Base-by-base conservation (phyloP, 1,140 invertebrate species). In the Cylas formicarius region DNA sequence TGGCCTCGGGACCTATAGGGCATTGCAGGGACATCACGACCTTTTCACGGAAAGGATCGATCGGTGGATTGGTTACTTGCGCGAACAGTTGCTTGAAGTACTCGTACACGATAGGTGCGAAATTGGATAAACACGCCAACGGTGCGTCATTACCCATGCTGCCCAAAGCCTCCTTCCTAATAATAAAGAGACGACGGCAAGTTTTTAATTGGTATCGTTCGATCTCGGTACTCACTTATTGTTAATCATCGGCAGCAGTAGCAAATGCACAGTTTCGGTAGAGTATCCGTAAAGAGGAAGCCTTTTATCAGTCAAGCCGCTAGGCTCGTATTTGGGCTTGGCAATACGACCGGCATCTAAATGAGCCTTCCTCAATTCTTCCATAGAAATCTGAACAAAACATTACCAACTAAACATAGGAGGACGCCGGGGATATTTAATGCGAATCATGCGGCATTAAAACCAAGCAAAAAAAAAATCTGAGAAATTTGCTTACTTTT, bases 61-160 rank as follows among this genome's bases (percentile, higher is more conserved):
- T 98, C 3, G 96, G 95, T n/a, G 96, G 96, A 73, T 99, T 99
- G 48, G 96, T 99, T 29, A 98, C 95, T 75, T 99, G 96, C 17
- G 96, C 96, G 71, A 99, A 99, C n/a, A 98, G 72, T 67, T 99
- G 96, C 65, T 99, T 97, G 70, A 99, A 99, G 66, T 99, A 99
- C 53, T 94, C 90, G 67, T 96, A 99, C 1, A 90, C 74, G 31
- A 97, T 69, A 2, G 96, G 96, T 62, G 94, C 90, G 70, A 92
- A 97, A 55, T 82, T 72, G 3, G 95, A 98, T 6, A 99, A 74
- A 61, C 95, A 98, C 5, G 96, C 95, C 42, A 99, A 67, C 0
- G 96, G 95, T 0, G 91, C 88, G 71, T 99, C 96, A 66, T 99
- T 99, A 28, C 96, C 96, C 96, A 99, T 99, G 3, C 93, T 97